Evolutionary conservation across 1,140 invertebrate genomes (phyloP), one percentile per base, ranked within the genome.

Genomic region (Chrysomallon squamiferum): DNA sequence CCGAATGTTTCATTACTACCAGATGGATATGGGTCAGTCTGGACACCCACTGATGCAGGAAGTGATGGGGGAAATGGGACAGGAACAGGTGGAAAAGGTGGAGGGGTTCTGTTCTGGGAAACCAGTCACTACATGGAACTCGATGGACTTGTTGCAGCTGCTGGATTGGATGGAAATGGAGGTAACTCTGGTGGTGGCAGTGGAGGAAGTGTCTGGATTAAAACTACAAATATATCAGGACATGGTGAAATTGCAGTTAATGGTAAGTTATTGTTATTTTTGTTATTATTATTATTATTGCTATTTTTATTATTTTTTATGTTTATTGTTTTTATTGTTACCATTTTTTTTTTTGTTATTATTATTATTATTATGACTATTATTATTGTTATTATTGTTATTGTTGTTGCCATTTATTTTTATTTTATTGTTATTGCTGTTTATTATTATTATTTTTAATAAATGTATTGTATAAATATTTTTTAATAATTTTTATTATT

Each of bases 181-280:
- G 22, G 11, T 6, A 69, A 78, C 62, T 68, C 76, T 60, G 76
- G 68, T 49, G 78, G 78, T 49, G 78, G 78, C 1, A 75, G 71
- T 65, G 78, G 78, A 57, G 78, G 78, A 18, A 75, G 73, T 59
- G 25, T 80, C 13, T 62, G 73, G 11, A 72, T 80, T 29, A 68
- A 75, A n/a, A 73, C 76, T 22, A 75, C 74, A 25, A 80, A 80
- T 59, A 68, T 80, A 15, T 78, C 78, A 0, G 78, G 78, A 9
- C 78, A 80, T 63, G 78, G 78, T 47, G 72, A 75, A 29, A 73
- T 80, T 50, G 72, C 70, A 38, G 73, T 74, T 0, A 59, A 58
- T 3, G 72, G 73, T 20, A 73, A 76, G n/a, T 71, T 70, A n/a
- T n/a, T n/a, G n/a, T n/a, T n/a, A n/a, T n/a, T n/a, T n/a, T n/a